These are phyloP conservation scores for Bombus waltoni DNA, from an alignment of 1,140 invertebrate species.

Conservation along the genomic window DNA sequence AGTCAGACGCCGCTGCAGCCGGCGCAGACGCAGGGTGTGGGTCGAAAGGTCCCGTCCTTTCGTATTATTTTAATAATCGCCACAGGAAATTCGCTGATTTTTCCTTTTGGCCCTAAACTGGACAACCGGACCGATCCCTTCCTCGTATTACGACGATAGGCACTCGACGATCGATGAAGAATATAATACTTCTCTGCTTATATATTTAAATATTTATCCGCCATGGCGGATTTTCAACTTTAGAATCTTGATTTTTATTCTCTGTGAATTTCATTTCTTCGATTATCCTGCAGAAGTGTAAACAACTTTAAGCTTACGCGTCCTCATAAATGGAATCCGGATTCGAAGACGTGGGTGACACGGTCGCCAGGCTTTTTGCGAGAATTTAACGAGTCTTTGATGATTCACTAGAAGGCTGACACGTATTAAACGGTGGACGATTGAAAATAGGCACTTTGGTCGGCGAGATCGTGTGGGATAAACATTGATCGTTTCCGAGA, in stretches of 20 bases:
- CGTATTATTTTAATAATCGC: conserved; percentile 42
- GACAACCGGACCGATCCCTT: no score
- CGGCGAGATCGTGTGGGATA: conserved; percentile 18
- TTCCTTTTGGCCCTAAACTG: neutral
- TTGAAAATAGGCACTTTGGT: neutral
- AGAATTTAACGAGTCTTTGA: conserved; percentile 1
- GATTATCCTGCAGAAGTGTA: no score
- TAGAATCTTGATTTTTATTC: no score
- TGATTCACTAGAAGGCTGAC: conserved; percentile 23
- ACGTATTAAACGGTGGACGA: conserved; percentile 15
- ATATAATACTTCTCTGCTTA: no score
- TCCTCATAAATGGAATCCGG: neutral
- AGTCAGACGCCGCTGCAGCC: conserved; percentile 58
- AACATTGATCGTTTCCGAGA: conserved; percentile 11
- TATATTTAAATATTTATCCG: no score
- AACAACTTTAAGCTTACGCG: neutral
- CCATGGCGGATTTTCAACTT: no score
- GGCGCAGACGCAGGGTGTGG: conserved; percentile 57
- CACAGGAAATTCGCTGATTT: conserved; percentile 18
- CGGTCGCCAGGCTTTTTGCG: neutral
- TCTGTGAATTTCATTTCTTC: no score
- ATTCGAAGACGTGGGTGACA: neutral
- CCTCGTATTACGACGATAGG: no score
- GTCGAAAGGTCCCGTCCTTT: conserved; percentile 54
- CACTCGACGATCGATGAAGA: no score